Evolutionary conservation across 2,797 vertebrate genomes (phyloP).

Genomic region (Sebastes vulpes): DNA sequence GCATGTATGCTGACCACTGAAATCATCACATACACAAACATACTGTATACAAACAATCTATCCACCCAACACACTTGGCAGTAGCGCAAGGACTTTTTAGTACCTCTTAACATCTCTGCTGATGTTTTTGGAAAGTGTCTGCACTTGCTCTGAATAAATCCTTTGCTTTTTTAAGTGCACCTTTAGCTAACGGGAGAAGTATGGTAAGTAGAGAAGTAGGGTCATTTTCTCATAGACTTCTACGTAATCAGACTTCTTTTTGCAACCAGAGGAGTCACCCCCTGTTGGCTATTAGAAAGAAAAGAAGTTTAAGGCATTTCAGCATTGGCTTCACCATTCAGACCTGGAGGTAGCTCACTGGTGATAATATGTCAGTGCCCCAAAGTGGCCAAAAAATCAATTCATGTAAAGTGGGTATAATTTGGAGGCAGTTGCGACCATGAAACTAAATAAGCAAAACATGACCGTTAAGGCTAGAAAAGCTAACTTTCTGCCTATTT

Average conservation of each 20-base stretch:
- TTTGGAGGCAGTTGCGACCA: background rate
- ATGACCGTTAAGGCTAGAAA: background rate
- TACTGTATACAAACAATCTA: background rate
- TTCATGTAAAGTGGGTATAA: background rate
- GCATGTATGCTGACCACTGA: background rate
- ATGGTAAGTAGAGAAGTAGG: too few species aligned
- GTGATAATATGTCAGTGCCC: background rate
- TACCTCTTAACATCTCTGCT: background rate
- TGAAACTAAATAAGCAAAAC: background rate
- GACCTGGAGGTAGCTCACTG: background rate
- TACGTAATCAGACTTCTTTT: too few species aligned
- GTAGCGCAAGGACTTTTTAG: background rate
- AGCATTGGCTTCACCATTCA: too few species aligned
- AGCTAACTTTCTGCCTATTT: background rate
- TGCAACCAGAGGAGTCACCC: background rate
- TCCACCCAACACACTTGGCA: background rate
- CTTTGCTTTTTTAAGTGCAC: too few species aligned
- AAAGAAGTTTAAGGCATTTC: too few species aligned
- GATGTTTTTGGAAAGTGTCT: background rate
- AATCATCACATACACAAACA: conserved; percentile 6
- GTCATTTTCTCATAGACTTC: too few species aligned
- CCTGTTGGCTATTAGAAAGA: background rate
- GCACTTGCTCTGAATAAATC: background rate
- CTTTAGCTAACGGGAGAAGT: too few species aligned
- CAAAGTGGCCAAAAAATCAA: background rate